Conservation (phyloP, 2,888 invertebrate species). For the Cabera pusaria region DNA sequence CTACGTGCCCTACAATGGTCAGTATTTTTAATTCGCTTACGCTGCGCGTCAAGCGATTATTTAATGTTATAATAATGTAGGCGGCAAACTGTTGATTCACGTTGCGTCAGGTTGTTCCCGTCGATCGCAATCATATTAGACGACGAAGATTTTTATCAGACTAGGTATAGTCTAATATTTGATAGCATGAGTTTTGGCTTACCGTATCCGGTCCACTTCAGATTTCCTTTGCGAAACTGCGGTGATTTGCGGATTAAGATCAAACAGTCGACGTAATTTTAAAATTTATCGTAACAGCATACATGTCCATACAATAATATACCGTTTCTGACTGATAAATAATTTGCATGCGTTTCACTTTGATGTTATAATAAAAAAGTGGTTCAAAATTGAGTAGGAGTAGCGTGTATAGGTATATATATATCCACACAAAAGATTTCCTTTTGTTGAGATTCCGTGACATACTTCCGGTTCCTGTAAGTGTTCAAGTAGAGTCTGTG, state of each 20-base stretch:
- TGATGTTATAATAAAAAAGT: no score
- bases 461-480: no score
- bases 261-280: no score
- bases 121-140: constrained; percentile 18
- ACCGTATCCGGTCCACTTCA: constrained; percentile 9
- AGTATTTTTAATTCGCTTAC: constrained; percentile 17
- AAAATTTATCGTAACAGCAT: no score
- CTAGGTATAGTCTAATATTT: constrained; percentile 20
- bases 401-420: no score
- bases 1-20: constrained; percentile 5
- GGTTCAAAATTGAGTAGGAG: no score
- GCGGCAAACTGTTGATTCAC: constrained; percentile 26
- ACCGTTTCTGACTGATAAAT: no score
- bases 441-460: no score
- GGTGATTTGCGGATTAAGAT: constrained; percentile 12
- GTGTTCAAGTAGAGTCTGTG: no score
- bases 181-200: constrained; percentile 18
- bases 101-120: constrained; percentile 12
- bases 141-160: constrained; percentile 7
- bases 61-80: constrained; percentile 12
- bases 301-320: no score
- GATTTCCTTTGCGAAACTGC: constrained; percentile 8
- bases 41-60: constrained; percentile 13
- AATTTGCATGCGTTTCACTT: no score
- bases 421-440: no score